These are phyloP conservation scores for Crocidura indochinensis DNA, from an alignment of 2,797 vertebrate genomes.

Conservation along the genomic window DNA sequence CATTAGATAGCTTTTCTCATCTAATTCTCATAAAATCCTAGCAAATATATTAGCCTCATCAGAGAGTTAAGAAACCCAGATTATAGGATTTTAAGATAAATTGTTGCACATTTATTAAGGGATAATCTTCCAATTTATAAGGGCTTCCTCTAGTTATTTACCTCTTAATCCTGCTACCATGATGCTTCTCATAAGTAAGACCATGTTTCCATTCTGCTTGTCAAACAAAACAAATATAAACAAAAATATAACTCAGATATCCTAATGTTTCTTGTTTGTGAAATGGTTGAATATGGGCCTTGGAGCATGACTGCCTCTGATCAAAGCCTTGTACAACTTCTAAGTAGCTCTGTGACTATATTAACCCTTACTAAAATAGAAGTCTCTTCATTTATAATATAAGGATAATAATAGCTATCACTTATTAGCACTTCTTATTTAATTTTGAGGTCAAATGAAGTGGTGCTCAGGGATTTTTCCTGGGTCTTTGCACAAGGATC, in stretches of 20 bases:
- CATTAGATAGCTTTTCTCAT: conserved; percentile 54
- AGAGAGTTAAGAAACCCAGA: conserved; percentile 10
- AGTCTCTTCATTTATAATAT: neutral
- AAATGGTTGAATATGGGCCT: neutral
- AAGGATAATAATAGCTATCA: neutral
- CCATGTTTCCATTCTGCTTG: conserved; percentile 2
- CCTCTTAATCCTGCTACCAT: neutral
- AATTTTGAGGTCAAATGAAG: too few relatives aligned
- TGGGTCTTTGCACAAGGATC: too few relatives aligned
- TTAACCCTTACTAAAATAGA: neutral
- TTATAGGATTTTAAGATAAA: conserved; percentile 2
- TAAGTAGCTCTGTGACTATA: neutral
- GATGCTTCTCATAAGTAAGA: conserved; percentile 17
- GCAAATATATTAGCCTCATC: neutral
- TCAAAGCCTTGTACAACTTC: neutral
- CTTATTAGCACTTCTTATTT: too few relatives aligned
- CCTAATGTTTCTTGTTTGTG: conserved; percentile 20
- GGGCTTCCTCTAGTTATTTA: neutral
- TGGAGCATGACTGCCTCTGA: neutral
- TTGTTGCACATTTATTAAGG: neutral
- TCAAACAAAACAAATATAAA: conserved; percentile 51
- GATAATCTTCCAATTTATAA: neutral
- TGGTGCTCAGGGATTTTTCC: too few relatives aligned
- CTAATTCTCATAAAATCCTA: conserved; percentile 3
- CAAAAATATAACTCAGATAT: neutral